These are phyloP conservation scores for Cerceris ruficornis DNA, from an alignment of 2,888 invertebrate species.

Conservation along the genomic window DNA sequence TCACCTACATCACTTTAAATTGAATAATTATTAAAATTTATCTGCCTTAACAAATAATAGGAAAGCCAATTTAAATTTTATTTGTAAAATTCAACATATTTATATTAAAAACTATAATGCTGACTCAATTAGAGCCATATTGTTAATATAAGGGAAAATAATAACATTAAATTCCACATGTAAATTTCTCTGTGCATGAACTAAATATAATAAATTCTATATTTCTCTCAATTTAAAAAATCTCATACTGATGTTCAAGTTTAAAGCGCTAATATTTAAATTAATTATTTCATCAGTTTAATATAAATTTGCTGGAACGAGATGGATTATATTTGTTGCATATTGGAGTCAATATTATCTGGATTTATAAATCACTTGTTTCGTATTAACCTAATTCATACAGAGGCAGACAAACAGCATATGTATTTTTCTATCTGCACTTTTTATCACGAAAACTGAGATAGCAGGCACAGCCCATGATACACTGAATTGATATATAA, in stretches of 20 bases:
- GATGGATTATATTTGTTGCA: background rate
- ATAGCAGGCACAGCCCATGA: slow-evolving; percentile 61
- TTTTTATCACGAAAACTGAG: slow-evolving; percentile 52
- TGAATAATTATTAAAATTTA: too few species aligned
- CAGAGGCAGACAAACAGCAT: slow-evolving; percentile 8
- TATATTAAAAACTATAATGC: too few species aligned
- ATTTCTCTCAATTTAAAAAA: too few species aligned
- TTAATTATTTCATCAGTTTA: background rate
- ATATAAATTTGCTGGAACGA: background rate
- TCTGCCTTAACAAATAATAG: too few species aligned
- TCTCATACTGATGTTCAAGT: too few species aligned
- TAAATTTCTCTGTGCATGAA: background rate
- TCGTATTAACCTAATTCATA: slow-evolving; percentile 18
- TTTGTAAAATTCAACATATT: too few species aligned
- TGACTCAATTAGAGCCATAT: too few species aligned
- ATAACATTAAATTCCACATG: too few species aligned
- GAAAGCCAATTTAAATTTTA: too few species aligned
- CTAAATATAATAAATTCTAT: background rate
- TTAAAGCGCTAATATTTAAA: too few species aligned
- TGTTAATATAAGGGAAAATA: too few species aligned
- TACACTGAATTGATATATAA: slow-evolving; percentile 30
- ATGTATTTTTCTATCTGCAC: slow-evolving; percentile 39
- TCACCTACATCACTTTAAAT: background rate
- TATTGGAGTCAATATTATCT: too few species aligned
- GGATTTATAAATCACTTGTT: slow-evolving; percentile 9